Evolutionary conservation across 2,113 vertebrate species (phyloP).

Genomic region (Heterocephalus glaber): DNA sequence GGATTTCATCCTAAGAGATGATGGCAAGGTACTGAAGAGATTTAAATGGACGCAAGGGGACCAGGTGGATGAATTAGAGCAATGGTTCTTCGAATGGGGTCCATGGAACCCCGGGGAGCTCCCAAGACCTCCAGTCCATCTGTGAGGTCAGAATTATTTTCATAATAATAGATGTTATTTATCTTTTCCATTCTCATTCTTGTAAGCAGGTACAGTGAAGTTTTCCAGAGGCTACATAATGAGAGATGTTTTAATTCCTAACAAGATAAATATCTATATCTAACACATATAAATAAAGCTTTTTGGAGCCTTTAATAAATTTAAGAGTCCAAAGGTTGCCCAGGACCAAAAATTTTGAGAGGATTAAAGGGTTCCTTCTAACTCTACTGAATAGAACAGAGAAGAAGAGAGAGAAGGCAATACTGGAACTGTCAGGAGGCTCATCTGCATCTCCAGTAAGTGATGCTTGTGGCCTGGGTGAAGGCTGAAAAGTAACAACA

Average conservation of each 20-base stretch:
- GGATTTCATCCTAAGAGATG: background rate
- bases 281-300: background rate
- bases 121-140: background rate
- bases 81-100: background rate
- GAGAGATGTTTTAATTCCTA: background rate
- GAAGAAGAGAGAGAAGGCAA: background rate
- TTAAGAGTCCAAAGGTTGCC: background rate
- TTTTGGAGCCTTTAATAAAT: background rate
- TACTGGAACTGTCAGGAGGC: background rate
- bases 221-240: background rate
- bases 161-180: background rate
- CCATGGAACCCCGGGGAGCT: background rate
- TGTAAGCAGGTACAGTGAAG: background rate
- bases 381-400: background rate
- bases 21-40: background rate
- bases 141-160: background rate
- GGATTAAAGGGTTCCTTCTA: conserved; percentile 2
- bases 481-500: background rate
- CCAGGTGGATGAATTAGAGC: background rate
- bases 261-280: background rate
- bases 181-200: background rate
- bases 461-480: background rate
- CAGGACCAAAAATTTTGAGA: background rate
- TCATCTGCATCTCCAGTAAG: background rate
- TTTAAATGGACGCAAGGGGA: background rate